Base-by-base conservation (phyloP, 2,888 invertebrate species). In the Altica lythri region DNA sequence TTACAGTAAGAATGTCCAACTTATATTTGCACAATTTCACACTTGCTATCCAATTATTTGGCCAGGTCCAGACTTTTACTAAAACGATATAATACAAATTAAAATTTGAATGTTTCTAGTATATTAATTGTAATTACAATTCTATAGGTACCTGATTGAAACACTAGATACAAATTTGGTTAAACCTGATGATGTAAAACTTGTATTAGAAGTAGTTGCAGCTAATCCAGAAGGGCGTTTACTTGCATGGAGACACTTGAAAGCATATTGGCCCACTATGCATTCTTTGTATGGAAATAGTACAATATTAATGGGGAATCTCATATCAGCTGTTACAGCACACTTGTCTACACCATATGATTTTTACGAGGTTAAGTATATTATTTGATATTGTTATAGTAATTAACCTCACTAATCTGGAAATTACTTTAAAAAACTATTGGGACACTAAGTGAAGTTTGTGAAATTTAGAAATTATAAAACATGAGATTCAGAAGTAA, bases 341-440 rank as follows among this genome's bases (percentile, higher is more conserved):
- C 81, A 84, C 66, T 82, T 90, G 66, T 84, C 88, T 49, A 86
- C 88, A 12, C 86, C 88, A 1, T 86, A 86, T 60, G 90, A 90
- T 74, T 86, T 86, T 62, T 83, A 85, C 63, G 85, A 87, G 80
- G 89, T 89, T 68, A 70, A 65, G 10, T 14, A 18, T 12, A 2
- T 34, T 2, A 10, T 34, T 34, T 1, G 9, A 34, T 34, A 6
- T 2, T 34, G 9, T 6, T 34, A 10, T 12, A n/a, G n/a, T n/a
- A n/a, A n/a, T n/a, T n/a, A n/a, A n/a, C n/a, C n/a, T n/a, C n/a
- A n/a, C n/a, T n/a, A n/a, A n/a, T n/a, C n/a, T n/a, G n/a, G n/a
- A n/a, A n/a, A n/a, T n/a, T n/a, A n/a, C n/a, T n/a, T n/a, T n/a
- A n/a, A n/a, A n/a, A n/a, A n/a, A n/a, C n/a, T n/a, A n/a, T n/a